Evolutionary conservation across 92 coral and sea anemone species (phyloP), one percentile per base, ranked within the genome.

Genomic region (Porites lobata): DNA sequence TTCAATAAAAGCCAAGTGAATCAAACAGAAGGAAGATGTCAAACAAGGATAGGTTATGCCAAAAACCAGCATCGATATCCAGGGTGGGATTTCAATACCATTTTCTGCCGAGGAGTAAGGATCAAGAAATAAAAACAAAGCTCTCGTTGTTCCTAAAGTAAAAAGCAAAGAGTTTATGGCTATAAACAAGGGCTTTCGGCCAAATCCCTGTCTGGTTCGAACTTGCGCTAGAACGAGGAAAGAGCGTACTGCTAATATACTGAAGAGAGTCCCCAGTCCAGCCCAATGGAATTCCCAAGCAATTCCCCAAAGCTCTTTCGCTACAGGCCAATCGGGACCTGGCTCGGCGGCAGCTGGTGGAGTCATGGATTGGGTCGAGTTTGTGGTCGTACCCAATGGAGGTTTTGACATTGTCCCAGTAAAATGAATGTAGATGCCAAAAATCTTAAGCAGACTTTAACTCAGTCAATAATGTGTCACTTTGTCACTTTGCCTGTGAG

Each of bases 211-310:
- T 18, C 47, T 65, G 24, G 61, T 66, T 29, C 24, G 67, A 11
- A 54, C 86, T 50, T 89, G 91, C 2, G 79, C 57, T 51, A 94
- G 51, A n/a, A 92, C 94, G 21, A 89, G 11, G 18, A 86, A 19
- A 32, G 96, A 87, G 86, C 86, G 93, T 19, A 83, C 43, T 7
- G 95, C 96, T 70, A 96, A 65, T 7, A 90, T 63, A 51, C 92
- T 80, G 70, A 89, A 96, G 43, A 75, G 63, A 17, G 83, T 64
- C 6, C 98, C 96, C 57, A 96, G 89, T 7, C 98, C 96, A 19
- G 93, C 94, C 90, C 93, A 96, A 80, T 96, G 98, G 8, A 94
- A 62, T 43, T 96, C 91, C 98, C 98, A 96, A 12, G 94, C 95
- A n/a, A 90, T 12, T 51, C 94, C 91, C 98, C 98, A 96, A 13